Evolutionary conservation across 2,888 invertebrate species (phyloP), one percentile per base, ranked within the genome.

Genomic region (Shargacucullia verbasci): DNA sequence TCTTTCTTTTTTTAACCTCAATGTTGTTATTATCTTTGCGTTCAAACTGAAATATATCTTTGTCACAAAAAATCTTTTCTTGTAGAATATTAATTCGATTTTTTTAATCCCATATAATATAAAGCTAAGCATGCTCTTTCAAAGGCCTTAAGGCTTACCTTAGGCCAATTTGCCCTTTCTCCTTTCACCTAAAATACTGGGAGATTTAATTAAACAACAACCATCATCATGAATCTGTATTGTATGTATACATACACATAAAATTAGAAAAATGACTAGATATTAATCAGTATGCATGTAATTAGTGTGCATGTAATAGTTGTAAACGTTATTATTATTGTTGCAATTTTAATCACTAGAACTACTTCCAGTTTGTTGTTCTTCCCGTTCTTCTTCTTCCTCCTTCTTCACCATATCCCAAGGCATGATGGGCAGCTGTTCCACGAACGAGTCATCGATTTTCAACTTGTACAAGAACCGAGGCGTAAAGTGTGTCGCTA

Each of bases 351-450:
- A 91, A 68, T 91, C 90, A 62, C 86, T 89, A 13, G 83, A 83
- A 2, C 88, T 86, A 49, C 81, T 86, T 0, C 56, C 83, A 11
- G 78, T 83, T 61, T 84, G 84, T 47, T 79, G 74, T 25, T 88
- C 87, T 15, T 88, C 84, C 37, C 48, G 64, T 54, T 88, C 70
- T 0, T 86, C 86, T 0, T 89, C 91, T 11, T 71, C 80, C 5
- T 88, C 85, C 48, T 88, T 85, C 64, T 88, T 86, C 7, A 84
- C 84, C 15, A 84, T 61, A 63, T 94, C 93, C 94, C 94, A 94
- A 0, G 92, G 90, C 94, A 93, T 93, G 13, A 92, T 85, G 0
- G 94, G 94, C 13, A 94, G 75, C 0, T 90, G 91, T 49, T 93
- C 90, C 56, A 94, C 94, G 62, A 94, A 94, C 0, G 91, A 86